Evolutionary conservation across 2,888 invertebrate species (phyloP).

Genomic region (Epinotia demarniana): DNA sequence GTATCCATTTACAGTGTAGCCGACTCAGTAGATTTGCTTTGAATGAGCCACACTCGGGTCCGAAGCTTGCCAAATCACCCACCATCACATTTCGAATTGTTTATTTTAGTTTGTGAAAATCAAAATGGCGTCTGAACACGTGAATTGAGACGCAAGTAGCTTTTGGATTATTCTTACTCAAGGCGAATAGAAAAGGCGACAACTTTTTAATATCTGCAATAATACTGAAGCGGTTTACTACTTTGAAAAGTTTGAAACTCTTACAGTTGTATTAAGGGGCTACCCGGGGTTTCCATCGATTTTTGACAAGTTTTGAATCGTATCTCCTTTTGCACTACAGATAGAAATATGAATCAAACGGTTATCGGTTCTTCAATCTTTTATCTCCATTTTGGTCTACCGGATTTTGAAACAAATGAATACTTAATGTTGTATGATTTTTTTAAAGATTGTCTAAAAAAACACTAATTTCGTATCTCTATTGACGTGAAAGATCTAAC

Average conservation of each 20-base stretch:
- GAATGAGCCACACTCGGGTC: constrained; percentile 40
- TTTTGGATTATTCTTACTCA: constrained; percentile 10
- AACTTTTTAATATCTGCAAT: not conserved
- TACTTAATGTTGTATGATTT: no score
- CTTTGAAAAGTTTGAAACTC: not conserved
- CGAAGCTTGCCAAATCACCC: constrained; percentile 42
- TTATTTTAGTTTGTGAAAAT: constrained; percentile 33
- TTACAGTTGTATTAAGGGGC: no score
- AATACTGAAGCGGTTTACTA: not conserved
- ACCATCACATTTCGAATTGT: constrained; percentile 29
- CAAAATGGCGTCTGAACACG: constrained; percentile 22
- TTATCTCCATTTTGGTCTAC: no score
- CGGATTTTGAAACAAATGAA: no score
- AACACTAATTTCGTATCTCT: no score
- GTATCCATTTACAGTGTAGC: constrained; percentile 11
- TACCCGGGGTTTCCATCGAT: no score
- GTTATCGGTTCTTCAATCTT: no score
- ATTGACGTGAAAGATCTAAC: no score
- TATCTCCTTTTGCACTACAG: no score
- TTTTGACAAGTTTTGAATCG: no score
- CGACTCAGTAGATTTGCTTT: constrained; percentile 36
- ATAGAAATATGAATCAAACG: no score
- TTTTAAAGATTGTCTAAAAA: no score
- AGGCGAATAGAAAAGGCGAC: not conserved
- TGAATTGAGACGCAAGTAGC: not conserved